These are phyloP conservation scores for Sebastiscus tertius DNA, from an alignment of 2,797 vertebrate genomes.

Conservation along the genomic window DNA sequence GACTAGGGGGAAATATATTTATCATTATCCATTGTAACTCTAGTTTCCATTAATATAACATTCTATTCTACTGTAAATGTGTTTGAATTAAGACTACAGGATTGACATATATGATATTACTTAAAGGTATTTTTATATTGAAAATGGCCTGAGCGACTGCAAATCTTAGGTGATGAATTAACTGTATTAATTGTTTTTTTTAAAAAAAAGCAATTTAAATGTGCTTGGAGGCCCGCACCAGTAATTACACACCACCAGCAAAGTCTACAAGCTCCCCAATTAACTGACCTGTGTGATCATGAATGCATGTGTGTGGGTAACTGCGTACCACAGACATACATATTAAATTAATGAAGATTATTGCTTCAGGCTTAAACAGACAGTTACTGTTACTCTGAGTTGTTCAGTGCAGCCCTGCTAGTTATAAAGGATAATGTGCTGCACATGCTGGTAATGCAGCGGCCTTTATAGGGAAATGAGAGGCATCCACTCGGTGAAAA, in stretches of 20 bases:
- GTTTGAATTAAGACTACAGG: conserved; percentile 6
- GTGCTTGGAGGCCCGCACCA: conserved; percentile 66
- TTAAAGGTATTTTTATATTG: neutral
- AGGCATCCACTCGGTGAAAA: conserved; percentile 57
- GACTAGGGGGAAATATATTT: neutral
- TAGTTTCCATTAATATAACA: neutral
- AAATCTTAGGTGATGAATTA: conserved; percentile 55
- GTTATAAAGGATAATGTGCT: conserved; percentile 49
- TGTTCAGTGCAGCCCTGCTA: conserved; percentile 32
- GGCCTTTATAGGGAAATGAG: conserved; percentile 49
- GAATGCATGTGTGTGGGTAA: conserved; percentile 48
- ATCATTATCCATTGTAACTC: neutral
- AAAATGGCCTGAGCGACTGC: conserved; percentile 27
- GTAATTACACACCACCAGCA: conserved; percentile 73
- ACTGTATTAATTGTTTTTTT: conserved; percentile 67
- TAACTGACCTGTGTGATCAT: conserved; percentile 62
- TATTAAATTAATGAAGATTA: conserved; percentile 73
- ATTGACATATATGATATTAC: conserved; percentile 10
- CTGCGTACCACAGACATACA: conserved; percentile 49
- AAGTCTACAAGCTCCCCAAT: conserved; percentile 52
- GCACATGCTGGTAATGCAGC: conserved; percentile 45
- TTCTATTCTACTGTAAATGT: conserved; percentile 1
- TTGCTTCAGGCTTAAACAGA: conserved; percentile 66
- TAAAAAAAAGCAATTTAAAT: conserved; percentile 72
- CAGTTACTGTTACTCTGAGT: conserved; percentile 34